Evolutionary conservation across 2,797 vertebrate genomes (phyloP).

Genomic region (Natrix natrix): DNA sequence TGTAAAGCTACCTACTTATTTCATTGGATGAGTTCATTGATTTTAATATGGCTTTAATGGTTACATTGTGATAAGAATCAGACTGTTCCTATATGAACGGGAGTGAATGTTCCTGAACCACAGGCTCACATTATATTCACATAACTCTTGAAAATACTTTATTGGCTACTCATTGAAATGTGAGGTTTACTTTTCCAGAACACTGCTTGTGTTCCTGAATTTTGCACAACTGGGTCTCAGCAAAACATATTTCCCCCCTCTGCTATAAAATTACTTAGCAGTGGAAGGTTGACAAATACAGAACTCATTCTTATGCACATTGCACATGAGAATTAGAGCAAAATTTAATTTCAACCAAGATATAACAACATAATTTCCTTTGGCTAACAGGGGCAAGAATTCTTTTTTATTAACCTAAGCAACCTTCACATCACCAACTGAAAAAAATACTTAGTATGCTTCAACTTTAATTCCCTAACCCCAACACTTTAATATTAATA

Average conservation of each 20-base stretch:
- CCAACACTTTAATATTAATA: neutral
- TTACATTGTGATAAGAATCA: neutral
- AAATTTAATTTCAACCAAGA: neutral
- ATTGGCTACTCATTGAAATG: neutral
- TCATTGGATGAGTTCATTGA: neutral
- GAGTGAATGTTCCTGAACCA: neutral
- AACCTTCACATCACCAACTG: neutral
- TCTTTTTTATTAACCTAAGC: neutral
- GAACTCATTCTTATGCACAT: neutral
- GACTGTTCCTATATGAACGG: neutral
- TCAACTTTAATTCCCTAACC: neutral
- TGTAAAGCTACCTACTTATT: neutral
- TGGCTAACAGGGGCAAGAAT: neutral
- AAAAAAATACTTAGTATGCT: conserved; percentile 1
- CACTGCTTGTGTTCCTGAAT: neutral
- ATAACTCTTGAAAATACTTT: neutral
- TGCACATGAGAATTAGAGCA: neutral
- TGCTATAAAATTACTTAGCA: neutral
- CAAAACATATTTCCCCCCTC: neutral
- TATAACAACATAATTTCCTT: neutral
- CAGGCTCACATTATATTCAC: neutral
- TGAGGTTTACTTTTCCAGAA: neutral
- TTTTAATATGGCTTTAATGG: neutral
- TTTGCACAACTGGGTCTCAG: neutral
- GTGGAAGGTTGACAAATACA: neutral